Percentiles rank a stretch among this genome's conserved stretches.
Evolutionary conservation across 2,113 vertebrate genomes (phyloP).

Genomic region (Accipiter virgatus): DNA sequence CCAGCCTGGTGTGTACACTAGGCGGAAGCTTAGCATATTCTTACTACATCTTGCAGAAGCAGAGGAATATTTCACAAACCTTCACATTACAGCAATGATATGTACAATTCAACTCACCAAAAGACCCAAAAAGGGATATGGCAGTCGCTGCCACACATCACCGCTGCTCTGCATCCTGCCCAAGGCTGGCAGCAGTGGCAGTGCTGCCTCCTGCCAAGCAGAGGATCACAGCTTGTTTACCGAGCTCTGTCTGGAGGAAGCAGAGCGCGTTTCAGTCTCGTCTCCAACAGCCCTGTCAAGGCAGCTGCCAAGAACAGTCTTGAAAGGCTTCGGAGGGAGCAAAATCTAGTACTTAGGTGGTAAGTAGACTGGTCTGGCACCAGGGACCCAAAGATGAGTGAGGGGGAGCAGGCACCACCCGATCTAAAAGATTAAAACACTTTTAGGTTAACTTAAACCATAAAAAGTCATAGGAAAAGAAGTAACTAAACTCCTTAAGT

Average conservation of each 20-base stretch:
- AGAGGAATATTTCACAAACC: not conserved
- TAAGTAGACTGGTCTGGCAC: not conserved
- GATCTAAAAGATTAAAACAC: not conserved
- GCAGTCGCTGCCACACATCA: not conserved
- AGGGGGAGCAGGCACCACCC: not conserved
- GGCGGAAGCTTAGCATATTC: not conserved
- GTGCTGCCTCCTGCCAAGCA: slow-evolving; percentile 22
- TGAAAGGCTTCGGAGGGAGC: not conserved
- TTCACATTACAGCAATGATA: not conserved
- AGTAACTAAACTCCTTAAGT: not conserved
- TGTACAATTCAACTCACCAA: not conserved
- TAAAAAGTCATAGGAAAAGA: not conserved
- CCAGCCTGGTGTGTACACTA: not conserved
- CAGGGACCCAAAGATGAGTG: not conserved
- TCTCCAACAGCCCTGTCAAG: slow-evolving; percentile 34
- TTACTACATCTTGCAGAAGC: not conserved
- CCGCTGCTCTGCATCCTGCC: not conserved
- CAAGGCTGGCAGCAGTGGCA: not conserved
- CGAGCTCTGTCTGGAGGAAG: slow-evolving; percentile 24
- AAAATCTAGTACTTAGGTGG: not conserved
- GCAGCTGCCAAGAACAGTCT: slow-evolving; percentile 32
- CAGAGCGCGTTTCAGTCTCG: not conserved
- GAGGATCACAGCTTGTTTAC: slow-evolving; percentile 20
- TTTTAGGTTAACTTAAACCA: not conserved
- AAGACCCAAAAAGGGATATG: not conserved